Percentiles rank a stretch among this genome's conserved stretches.
These are phyloP conservation scores for Patella ulyssiponensis DNA, from an alignment of 2,888 invertebrate species.

Conservation along the genomic window DNA sequence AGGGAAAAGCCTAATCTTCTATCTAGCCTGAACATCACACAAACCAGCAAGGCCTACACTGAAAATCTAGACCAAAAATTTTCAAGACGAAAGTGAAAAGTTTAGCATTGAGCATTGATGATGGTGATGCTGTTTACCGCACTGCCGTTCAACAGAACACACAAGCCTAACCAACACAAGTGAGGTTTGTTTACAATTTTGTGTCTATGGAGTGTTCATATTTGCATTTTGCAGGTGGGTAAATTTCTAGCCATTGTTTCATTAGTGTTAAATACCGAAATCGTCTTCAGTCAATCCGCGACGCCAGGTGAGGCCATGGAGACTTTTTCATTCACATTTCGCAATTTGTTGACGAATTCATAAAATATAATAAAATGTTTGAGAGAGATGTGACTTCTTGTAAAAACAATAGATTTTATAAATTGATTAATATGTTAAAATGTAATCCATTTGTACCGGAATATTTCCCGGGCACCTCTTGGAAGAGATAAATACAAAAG, in stretches of 20 bases:
- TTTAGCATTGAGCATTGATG: not conserved
- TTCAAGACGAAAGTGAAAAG: not conserved
- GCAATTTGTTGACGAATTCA: not conserved
- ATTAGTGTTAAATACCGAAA: constrained; percentile 8
- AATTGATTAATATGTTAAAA: too few relatives aligned
- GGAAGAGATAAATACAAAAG: too few relatives aligned
- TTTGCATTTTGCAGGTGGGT: constrained; percentile 11
- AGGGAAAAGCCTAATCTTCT: constrained; percentile 1
- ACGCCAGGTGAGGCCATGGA: not conserved
- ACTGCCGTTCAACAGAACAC: constrained; percentile 1
- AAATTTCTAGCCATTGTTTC: constrained; percentile 11
- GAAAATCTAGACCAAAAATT: not conserved
- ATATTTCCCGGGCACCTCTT: too few relatives aligned
- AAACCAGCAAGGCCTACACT: not conserved
- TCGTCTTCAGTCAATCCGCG: not conserved
- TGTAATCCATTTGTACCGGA: too few relatives aligned
- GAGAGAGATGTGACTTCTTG: too few relatives aligned
- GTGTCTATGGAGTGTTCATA: not conserved
- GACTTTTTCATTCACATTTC: not conserved
- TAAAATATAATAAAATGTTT: not conserved
- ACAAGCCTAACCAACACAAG: not conserved
- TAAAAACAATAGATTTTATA: too few relatives aligned
- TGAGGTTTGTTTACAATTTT: constrained; percentile 4
- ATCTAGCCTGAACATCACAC: not conserved
- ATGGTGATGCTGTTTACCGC: constrained; percentile 2